Conservation (phyloP, 2,797 vertebrate genomes). For the Ispidina picta region DNA sequence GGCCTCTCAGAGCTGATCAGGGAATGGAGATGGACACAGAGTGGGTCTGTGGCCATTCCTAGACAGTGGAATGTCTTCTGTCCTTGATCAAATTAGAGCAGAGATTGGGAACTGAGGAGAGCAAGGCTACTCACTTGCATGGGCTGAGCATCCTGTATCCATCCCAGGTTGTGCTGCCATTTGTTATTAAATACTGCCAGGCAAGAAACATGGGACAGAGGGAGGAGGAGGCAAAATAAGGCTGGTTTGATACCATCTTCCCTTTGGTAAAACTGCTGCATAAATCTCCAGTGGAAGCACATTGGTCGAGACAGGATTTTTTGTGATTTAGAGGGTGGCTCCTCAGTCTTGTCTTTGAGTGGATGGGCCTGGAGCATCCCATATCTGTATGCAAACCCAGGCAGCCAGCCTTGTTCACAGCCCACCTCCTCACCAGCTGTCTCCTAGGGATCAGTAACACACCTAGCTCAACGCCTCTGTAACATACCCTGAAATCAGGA, state of each 20-base stretch:
- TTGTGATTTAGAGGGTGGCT: not conserved
- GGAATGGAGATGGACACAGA: not conserved
- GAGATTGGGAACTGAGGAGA: not conserved
- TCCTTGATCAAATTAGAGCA: not conserved
- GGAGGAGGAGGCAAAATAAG: not conserved
- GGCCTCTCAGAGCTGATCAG: not conserved
- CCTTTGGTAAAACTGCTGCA: not conserved
- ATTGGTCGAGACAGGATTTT: not conserved
- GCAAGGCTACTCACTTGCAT: not conserved
- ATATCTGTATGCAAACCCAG: not conserved
- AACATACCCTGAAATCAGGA: not conserved
- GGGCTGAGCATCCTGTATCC: not conserved
- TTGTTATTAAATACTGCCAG: not conserved
- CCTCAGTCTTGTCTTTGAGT: not conserved
- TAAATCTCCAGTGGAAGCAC: not conserved
- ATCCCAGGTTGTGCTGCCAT: not conserved
- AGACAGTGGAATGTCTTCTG: not conserved
- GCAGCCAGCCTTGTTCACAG: not conserved
- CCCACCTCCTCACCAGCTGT: conserved; percentile 11
- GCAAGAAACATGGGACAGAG: not conserved
- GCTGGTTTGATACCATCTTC: not conserved
- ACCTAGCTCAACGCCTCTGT: not conserved
- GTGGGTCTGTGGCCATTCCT: not conserved
- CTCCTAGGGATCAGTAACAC: not conserved
- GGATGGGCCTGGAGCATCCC: not conserved